Conservation (phyloP, 2,113 vertebrate species). For the Chunga burmeisteri region DNA sequence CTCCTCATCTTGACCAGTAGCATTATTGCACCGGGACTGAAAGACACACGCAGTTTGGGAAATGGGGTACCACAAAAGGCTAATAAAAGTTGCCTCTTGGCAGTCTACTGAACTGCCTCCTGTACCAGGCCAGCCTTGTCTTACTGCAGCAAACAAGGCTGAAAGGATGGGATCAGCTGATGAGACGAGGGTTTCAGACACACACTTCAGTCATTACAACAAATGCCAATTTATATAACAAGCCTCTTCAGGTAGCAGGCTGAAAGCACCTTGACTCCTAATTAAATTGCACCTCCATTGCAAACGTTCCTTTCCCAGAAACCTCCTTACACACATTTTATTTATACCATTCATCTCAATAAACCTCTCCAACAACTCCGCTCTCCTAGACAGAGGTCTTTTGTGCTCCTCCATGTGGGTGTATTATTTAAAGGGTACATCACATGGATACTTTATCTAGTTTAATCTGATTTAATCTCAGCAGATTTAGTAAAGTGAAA, state of each 20-base stretch:
- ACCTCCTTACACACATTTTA: slow-evolving; percentile 36
- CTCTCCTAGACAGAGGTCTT: slow-evolving; percentile 48
- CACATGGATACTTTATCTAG: slow-evolving; percentile 61
- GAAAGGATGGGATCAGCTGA: slow-evolving; percentile 44
- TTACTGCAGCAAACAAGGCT: slow-evolving; percentile 18
- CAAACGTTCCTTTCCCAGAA: slow-evolving; percentile 39
- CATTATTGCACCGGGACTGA: neutral
- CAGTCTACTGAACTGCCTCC: slow-evolving; percentile 2
- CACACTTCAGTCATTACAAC: slow-evolving; percentile 55
- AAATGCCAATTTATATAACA: slow-evolving; percentile 62
- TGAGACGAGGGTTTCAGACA: slow-evolving; percentile 37
- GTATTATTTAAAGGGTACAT: slow-evolving; percentile 66
- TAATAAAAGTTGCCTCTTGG: slow-evolving; percentile 1
- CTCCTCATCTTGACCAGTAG: neutral
- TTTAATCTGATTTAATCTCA: slow-evolving; percentile 70
- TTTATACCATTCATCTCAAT: slow-evolving; percentile 41
- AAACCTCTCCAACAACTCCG: slow-evolving; percentile 2
- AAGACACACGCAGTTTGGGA: neutral
- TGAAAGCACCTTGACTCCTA: slow-evolving; percentile 62
- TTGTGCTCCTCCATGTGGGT: slow-evolving; percentile 24
- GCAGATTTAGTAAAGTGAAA: slow-evolving; percentile 63
- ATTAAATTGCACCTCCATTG: slow-evolving; percentile 51
- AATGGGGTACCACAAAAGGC: neutral
- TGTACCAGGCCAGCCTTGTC: neutral
- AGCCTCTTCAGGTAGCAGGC: slow-evolving; percentile 54